These are phyloP conservation scores for Cebidichthys violaceus DNA, from an alignment of 2,113 vertebrate genomes.

Conservation along the genomic window DNA sequence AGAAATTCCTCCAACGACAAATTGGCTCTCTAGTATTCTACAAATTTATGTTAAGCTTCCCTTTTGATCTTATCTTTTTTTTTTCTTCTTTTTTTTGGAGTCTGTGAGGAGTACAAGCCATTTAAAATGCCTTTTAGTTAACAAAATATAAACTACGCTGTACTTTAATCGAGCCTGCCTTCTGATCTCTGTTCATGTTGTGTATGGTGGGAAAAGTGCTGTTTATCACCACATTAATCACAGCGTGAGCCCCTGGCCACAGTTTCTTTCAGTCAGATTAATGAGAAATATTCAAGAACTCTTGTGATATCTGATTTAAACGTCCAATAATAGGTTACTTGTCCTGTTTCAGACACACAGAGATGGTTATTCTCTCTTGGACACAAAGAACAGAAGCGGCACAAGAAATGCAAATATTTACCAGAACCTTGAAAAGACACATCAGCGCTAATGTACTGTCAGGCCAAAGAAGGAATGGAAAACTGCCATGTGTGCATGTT, in stretches of 20 bases:
- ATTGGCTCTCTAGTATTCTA: neutral
- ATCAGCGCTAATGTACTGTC: slow-evolving; percentile 42
- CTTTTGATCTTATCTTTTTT: neutral
- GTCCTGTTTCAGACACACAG: slow-evolving; percentile 31
- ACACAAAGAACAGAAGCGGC: slow-evolving; percentile 73
- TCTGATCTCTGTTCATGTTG: neutral
- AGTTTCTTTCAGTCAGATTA: slow-evolving; percentile 19
- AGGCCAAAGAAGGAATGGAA: slow-evolving; percentile 80
- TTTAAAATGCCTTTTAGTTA: too few species aligned
- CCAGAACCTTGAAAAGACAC: slow-evolving; percentile 55
- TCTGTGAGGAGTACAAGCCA: neutral
- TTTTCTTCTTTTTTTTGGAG: neutral
- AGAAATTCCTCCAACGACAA: slow-evolving; percentile 46
- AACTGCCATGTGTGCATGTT: slow-evolving; percentile 67
- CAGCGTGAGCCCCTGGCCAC: neutral
- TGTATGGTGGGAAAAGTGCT: neutral
- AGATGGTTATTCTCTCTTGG: slow-evolving; percentile 40
- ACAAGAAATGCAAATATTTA: slow-evolving; percentile 80
- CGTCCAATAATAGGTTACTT: slow-evolving; percentile 33
- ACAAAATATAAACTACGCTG: neutral
- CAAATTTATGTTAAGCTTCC: slow-evolving; percentile 4
- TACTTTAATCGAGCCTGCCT: neutral
- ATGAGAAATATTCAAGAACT: slow-evolving; percentile 5
- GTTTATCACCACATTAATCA: slow-evolving; percentile 3
- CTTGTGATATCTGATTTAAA: slow-evolving; percentile 6